These are phyloP conservation scores for Siniperca scherzeri DNA, from an alignment of 2,797 vertebrate genomes.

Conservation along the genomic window DNA sequence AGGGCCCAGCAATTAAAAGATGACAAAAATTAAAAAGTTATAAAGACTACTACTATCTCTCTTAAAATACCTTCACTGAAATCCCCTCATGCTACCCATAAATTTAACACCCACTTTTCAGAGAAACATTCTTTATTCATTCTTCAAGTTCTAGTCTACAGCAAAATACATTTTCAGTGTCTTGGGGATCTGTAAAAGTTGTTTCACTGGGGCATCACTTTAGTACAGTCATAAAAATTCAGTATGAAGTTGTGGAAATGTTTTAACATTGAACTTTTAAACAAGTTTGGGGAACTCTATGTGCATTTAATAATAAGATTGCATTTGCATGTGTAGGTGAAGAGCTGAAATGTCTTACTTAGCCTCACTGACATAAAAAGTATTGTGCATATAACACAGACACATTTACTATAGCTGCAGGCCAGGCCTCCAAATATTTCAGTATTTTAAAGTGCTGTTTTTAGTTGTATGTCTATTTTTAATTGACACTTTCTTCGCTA, in stretches of 20 bases:
- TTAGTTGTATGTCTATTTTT: conserved; percentile 22
- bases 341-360: conserved; percentile 37
- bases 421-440: conserved; percentile 13
- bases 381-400: background rate
- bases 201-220: conserved; percentile 36
- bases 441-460: conserved; percentile 8
- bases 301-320: conserved; percentile 36
- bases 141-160: conserved; percentile 31
- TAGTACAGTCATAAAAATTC: conserved; percentile 44
- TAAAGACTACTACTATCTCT: conserved; percentile 13
- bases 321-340: conserved; percentile 37
- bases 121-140: conserved; percentile 16
- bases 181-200: conserved; percentile 40
- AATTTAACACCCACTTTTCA: conserved; percentile 27
- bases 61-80: conserved; percentile 23
- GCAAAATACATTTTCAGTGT: conserved; percentile 42
- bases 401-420: conserved; percentile 12
- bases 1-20: conserved; percentile 15
- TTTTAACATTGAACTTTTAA: conserved; percentile 37
- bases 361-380: conserved; percentile 12
- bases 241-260: conserved; percentile 42
- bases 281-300: conserved; percentile 28
- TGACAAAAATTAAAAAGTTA: conserved; percentile 8
- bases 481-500: background rate
- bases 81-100: background rate